These are phyloP conservation scores for Coreius guichenoti DNA, from an alignment of 2,797 vertebrate genomes.

Conservation along the genomic window DNA sequence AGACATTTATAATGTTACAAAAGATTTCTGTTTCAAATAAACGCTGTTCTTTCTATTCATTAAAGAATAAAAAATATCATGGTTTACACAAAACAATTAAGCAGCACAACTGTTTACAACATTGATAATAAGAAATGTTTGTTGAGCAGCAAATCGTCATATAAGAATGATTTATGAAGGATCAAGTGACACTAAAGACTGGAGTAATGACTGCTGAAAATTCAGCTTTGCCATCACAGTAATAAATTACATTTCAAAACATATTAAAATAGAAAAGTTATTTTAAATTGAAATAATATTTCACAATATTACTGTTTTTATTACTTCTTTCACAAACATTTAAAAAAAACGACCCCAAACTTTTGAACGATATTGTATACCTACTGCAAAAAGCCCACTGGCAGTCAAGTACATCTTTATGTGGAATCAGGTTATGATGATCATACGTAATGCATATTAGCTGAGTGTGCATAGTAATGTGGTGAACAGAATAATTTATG, in stretches of 20 bases:
- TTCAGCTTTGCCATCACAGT: neutral
- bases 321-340: neutral
- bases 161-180: neutral
- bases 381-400: conserved; percentile 16
- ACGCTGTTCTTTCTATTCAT: neutral
- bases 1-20: neutral
- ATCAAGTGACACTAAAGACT: neutral
- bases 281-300: neutral
- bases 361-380: neutral
- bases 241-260: neutral
- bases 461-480: conserved; percentile 31
- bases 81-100: neutral
- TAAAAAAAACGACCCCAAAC: neutral
- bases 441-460: conserved; percentile 41
- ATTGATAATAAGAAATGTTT: neutral
- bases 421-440: conserved; percentile 11
- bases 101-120: neutral
- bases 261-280: conserved; percentile 1
- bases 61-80: neutral
- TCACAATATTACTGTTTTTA: neutral
- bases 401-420: conserved; percentile 14
- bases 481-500: conserved; percentile 41
- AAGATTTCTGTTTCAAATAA: neutral
- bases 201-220: neutral
- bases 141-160: neutral